Evolutionary conservation across 2,797 vertebrate species (phyloP).

Genomic region (Bradypodion pumilum): DNA sequence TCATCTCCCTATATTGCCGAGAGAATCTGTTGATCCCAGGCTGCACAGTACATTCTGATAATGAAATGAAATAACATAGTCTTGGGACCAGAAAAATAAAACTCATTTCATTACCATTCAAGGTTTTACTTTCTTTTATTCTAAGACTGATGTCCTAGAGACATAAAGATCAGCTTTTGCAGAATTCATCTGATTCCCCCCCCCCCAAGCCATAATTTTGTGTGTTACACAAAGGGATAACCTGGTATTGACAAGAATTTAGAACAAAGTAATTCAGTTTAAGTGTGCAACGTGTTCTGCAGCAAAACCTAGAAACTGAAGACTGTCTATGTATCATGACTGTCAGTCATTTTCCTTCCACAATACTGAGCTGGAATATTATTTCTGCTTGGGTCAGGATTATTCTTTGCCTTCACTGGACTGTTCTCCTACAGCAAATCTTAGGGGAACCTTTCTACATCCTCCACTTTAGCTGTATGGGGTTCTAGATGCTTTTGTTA

Average conservation of each 20-base stretch:
- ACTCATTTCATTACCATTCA: conserved; percentile 65
- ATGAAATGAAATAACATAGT: conserved; percentile 70
- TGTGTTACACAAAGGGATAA: conserved; percentile 22
- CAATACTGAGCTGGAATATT: not conserved
- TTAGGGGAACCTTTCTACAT: not conserved
- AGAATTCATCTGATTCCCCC: not conserved
- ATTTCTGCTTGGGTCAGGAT: not conserved
- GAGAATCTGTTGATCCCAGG: conserved; percentile 68
- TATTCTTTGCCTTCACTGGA: not conserved
- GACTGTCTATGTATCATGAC: not conserved
- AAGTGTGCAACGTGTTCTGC: not conserved
- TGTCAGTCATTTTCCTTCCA: not conserved
- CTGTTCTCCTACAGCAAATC: not conserved
- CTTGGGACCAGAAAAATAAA: conserved; percentile 64
- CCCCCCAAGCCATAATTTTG: not conserved
- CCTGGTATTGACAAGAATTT: conserved; percentile 35
- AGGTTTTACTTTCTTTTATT: conserved; percentile 50
- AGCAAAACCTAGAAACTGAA: not conserved
- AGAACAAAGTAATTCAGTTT: not conserved
- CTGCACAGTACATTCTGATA: conserved; percentile 59
- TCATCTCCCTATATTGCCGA: conserved; percentile 68
- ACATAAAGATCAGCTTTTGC: conserved; percentile 31
- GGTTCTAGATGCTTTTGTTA: not conserved
- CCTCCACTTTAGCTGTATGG: not conserved
- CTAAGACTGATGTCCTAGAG: conserved; percentile 42